Conservation (phyloP, 2,797 vertebrate species). For the Trematocara caparti region DNA sequence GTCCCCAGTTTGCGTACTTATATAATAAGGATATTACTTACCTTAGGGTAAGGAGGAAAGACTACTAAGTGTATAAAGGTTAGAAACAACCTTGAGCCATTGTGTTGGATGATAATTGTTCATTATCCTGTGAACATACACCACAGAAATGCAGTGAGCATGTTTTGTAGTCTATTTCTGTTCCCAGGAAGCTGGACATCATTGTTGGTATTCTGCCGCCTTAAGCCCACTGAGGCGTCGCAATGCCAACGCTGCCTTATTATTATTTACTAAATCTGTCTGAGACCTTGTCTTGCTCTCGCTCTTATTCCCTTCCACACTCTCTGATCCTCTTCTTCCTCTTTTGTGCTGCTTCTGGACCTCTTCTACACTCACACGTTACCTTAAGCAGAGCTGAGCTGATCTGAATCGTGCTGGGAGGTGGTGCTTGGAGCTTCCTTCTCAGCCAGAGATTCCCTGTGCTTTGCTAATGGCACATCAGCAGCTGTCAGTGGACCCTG, state of each 20-base stretch:
- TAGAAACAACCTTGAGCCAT: background rate
- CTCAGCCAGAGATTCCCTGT: slow-evolving; percentile 23
- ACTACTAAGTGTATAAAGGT: background rate
- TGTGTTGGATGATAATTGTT: background rate
- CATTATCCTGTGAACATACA: background rate
- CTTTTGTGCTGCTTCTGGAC: background rate
- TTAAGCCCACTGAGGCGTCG: background rate
- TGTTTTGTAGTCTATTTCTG: background rate
- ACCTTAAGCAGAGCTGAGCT: background rate
- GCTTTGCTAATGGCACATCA: slow-evolving; percentile 47
- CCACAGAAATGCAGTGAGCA: background rate
- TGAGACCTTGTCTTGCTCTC: background rate
- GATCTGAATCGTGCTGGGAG: background rate
- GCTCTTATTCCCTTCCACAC: background rate
- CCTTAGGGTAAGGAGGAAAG: background rate
- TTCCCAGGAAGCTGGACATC: slow-evolving; percentile 4
- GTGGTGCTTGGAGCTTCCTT: background rate
- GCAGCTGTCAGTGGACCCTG: slow-evolving; percentile 55
- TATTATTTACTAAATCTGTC: slow-evolving; percentile 27
- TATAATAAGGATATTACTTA: background rate
- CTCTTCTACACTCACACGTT: background rate
- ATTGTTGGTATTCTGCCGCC: background rate
- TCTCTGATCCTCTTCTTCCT: background rate
- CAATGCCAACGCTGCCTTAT: slow-evolving; percentile 13
- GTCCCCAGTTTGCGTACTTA: background rate